phyloP scores from a whole-genome alignment of 2,888 invertebrate species.

The Diaperis boleti region DNA sequence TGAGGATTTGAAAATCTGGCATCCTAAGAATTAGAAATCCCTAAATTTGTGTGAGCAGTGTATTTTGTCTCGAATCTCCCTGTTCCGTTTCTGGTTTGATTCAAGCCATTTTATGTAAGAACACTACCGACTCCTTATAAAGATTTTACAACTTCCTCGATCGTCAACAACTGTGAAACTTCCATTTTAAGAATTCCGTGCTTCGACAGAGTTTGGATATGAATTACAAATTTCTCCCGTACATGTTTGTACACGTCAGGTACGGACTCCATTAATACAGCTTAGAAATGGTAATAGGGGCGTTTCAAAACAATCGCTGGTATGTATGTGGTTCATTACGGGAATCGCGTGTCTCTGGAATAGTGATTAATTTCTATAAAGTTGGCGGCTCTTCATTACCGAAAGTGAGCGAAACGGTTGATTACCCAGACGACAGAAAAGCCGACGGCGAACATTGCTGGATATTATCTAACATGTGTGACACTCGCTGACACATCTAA shows the following conservation, averaged over 20 bases:
- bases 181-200: no score
- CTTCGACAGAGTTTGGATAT: no score
- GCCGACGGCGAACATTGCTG: slow-evolving; percentile 50
- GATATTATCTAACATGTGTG: slow-evolving; percentile 54
- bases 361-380: slow-evolving; percentile 51
- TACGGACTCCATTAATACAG: slow-evolving; percentile 26
- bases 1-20: no score
- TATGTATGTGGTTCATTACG: slow-evolving; percentile 39
- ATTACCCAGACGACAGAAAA: slow-evolving; percentile 50
- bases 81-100: no score
- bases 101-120: no score
- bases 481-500: slow-evolving; percentile 55
- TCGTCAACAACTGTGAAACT: no score
- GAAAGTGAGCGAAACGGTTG: slow-evolving; percentile 49
- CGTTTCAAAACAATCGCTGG: slow-evolving; percentile 29
- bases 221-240: background rate
- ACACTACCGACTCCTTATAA: no score
- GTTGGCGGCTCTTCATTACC: slow-evolving; percentile 49
- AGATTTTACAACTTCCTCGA: no score
- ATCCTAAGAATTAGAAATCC: no score
- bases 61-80: no score
- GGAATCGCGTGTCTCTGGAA: slow-evolving; percentile 38
- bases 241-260: slow-evolving; percentile 1
- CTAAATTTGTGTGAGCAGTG: no score
- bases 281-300: slow-evolving; percentile 30